A percentile compares a stretch with the other conserved stretches of the same genome.
These are phyloP conservation scores for Ostrea edulis DNA, from an alignment of 1,140 invertebrate species.

Conservation along the genomic window DNA sequence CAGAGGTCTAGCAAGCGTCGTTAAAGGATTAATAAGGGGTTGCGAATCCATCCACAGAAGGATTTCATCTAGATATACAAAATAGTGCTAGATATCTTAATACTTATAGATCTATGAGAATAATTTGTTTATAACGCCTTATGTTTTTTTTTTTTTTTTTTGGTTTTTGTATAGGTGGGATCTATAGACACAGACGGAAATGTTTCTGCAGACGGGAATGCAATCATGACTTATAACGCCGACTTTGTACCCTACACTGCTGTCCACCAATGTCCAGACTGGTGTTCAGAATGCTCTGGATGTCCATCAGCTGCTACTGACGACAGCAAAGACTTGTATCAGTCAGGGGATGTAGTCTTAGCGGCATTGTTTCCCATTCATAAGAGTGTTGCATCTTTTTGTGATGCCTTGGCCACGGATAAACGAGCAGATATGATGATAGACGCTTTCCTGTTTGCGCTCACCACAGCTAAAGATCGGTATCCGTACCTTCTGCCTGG, in stretches of 20 bases:
- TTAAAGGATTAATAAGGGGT: too few relatives aligned
- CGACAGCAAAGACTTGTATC: slow-evolving; percentile 45
- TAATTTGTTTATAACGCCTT: neutral
- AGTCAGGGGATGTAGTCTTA: slow-evolving; percentile 85
- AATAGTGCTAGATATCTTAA: too few relatives aligned
- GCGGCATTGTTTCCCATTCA: slow-evolving; percentile 89
- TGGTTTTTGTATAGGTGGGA: slow-evolving; percentile 41
- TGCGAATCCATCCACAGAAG: too few relatives aligned
- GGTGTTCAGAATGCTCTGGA: slow-evolving; percentile 61
- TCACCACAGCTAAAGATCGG: slow-evolving; percentile 58
- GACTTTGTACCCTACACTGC: slow-evolving; percentile 39
- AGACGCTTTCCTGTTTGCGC: slow-evolving; percentile 68
- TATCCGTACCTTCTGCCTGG: slow-evolving; percentile 63
- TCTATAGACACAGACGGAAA: neutral
- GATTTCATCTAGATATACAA: too few relatives aligned
- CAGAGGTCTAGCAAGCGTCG: too few relatives aligned
- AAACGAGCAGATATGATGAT: slow-evolving; percentile 41
- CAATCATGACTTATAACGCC: slow-evolving; percentile 56
- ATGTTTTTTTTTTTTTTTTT: neutral
- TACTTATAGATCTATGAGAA: too few relatives aligned
- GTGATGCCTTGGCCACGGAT: slow-evolving; percentile 79
- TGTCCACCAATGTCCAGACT: slow-evolving; percentile 53
- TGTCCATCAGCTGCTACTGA: slow-evolving; percentile 21
- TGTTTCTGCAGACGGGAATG: slow-evolving; percentile 16
- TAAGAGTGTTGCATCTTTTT: slow-evolving; percentile 84